These are phyloP conservation scores for Temnothorax rugatulus DNA, from an alignment of 2,888 invertebrate genomes.

Conservation along the genomic window DNA sequence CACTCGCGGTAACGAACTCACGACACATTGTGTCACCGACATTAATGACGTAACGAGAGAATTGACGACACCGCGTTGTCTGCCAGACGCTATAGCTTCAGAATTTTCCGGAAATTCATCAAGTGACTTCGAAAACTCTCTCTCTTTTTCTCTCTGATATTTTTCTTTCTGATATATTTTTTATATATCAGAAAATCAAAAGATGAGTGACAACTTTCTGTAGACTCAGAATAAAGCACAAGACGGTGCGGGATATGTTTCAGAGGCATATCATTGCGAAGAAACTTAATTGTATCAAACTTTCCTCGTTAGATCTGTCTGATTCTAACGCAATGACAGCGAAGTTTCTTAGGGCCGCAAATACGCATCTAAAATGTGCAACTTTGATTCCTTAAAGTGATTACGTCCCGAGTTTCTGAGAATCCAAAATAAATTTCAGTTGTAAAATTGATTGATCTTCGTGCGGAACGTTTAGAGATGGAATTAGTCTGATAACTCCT, in stretches of 20 bases:
- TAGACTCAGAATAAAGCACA: background rate
- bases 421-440: constrained; percentile 21
- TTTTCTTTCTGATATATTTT: background rate
- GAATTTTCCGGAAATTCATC: constrained; percentile 70
- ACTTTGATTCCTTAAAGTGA: constrained; percentile 27
- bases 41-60: constrained; percentile 80
- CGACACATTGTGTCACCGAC: constrained; percentile 79
- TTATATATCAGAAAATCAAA: background rate
- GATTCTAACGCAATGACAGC: constrained; percentile 2
- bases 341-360: background rate
- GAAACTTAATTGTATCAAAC: constrained; percentile 14
- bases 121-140: constrained; percentile 12
- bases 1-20: constrained; percentile 80
- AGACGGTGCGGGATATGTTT: background rate
- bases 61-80: constrained; percentile 70
- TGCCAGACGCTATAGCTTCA: constrained; percentile 28
- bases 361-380: background rate
- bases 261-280: background rate
- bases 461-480: background rate
- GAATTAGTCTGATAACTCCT: background rate
- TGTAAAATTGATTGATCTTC: background rate
- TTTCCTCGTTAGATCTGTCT: constrained; percentile 48
- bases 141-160: background rate
- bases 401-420: background rate
- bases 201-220: background rate